Evolutionary conservation across 2,888 invertebrate genomes (phyloP), one percentile per base, ranked within the genome.

Genomic region (Tachystola acroxantha): DNA sequence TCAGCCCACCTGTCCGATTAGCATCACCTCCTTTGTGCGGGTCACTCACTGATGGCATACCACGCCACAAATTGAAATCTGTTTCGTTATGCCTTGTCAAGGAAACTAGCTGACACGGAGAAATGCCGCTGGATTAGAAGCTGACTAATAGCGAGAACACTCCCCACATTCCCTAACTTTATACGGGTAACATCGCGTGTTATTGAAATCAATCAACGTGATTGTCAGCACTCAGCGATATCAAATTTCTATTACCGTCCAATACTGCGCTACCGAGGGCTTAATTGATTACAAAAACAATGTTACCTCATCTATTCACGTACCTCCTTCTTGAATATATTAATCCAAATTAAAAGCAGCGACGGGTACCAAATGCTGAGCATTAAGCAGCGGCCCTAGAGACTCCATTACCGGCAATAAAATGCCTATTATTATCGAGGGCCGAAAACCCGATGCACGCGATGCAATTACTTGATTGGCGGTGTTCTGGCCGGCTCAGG

Each of bases 401-500:
- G 85, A 86, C 85, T 86, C 78, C 81, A 86, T 86, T 85, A 86
- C 71, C 64, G 73, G 81, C 75, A 84, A 85, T 86, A 84, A 86
- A 86, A 86, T 85, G 84, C 79, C 84, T 84, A 84, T 86, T 85
- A 85, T 85, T 84, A 84, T 84, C 84, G 81, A 82, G 84, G 81
- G 80, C 77, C 82, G 77, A 85, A 86, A 85, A 82, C 76, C 79
- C 77, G 81, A 84, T 85, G 85, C 85, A 86, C 85, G 85, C 85
- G 82, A 86, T 85, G 85, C 85, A 86, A 85, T 86, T 82, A 85
- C 82, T 81, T 86, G 85, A 86, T 85, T 86, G 84, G 82, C 74
- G 76, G 79, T 78, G 81, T 74, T 82, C 84, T 82, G 85, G 79
- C 56, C 57, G 62, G 67, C 58, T 68, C 70, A 62, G 73, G 66